phyloP scores from a whole-genome alignment of 2,888 invertebrate species.

The Athalia circularis region DNA sequence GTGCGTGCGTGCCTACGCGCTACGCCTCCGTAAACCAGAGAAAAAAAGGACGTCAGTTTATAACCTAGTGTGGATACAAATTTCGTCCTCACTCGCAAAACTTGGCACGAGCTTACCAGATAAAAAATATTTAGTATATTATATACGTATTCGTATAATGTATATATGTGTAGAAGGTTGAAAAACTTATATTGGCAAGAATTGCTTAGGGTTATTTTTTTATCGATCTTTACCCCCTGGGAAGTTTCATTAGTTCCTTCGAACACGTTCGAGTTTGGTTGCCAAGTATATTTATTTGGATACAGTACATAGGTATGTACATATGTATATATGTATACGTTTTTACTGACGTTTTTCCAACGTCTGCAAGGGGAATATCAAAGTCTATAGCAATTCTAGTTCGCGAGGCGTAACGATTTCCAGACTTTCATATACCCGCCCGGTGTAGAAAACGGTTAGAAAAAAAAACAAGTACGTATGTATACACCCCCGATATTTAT shows the following conservation, averaged over 20 bases:
- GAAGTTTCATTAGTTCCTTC: constrained; percentile 34
- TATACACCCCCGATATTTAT: constrained; percentile 9
- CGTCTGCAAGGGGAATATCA: not conserved
- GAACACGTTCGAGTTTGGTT: constrained; percentile 14
- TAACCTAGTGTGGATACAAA: not conserved
- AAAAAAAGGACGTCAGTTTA: not conserved
- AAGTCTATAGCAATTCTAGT: not conserved
- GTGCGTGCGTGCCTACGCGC: not conserved
- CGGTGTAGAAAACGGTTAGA: not conserved
- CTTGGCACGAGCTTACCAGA: constrained; percentile 35
- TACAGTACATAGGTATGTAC: not conserved
- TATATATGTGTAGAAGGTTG: not conserved
- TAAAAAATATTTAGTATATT: not conserved
- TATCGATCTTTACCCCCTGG: constrained; percentile 14
- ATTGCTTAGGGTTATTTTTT: constrained; percentile 36
- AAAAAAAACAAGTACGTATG: not conserved
- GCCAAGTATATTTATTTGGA: constrained; percentile 32
- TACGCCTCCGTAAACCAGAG: not conserved
- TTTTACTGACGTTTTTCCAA: too few species aligned
- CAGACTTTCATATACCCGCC: not conserved
- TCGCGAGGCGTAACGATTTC: not conserved
- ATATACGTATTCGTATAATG: too few species aligned
- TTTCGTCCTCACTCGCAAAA: not conserved
- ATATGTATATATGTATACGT: not conserved
- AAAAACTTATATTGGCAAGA: constrained; percentile 37